Conservation (phyloP, 2,797 vertebrate species). For the Cottoperca gobio region DNA sequence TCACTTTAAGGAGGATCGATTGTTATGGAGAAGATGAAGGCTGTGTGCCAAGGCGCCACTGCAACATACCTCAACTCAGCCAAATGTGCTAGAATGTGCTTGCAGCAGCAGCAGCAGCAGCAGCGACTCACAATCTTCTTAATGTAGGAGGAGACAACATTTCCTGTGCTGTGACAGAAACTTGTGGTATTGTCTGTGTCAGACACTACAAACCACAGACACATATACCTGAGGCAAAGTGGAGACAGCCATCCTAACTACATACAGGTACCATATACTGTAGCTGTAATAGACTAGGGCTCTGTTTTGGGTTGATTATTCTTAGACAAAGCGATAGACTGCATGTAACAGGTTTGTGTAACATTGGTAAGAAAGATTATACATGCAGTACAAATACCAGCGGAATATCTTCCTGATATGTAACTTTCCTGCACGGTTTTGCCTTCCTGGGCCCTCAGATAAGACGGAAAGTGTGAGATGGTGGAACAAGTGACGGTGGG, state of each 20-base stretch:
- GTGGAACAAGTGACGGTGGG: not conserved
- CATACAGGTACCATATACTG: not conserved
- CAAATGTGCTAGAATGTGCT: slow-evolving; percentile 47
- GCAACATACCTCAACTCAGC: slow-evolving; percentile 34
- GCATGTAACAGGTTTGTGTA: not conserved
- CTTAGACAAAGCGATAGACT: not conserved
- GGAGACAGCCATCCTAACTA: not conserved
- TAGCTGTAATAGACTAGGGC: not conserved
- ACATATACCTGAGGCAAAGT: slow-evolving; percentile 22
- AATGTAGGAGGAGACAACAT: slow-evolving; percentile 65
- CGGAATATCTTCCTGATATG: not conserved
- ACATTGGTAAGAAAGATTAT: slow-evolving; percentile 8
- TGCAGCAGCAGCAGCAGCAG: slow-evolving; percentile 29
- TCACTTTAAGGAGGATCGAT: slow-evolving; percentile 53
- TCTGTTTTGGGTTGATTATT: not conserved
- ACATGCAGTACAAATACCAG: slow-evolving; percentile 1
- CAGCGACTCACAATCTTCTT: slow-evolving; percentile 3
- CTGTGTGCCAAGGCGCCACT: slow-evolving; percentile 44
- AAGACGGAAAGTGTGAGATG: not conserved
- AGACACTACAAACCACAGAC: slow-evolving; percentile 58
- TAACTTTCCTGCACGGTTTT: slow-evolving; percentile 2
- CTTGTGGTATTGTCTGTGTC: slow-evolving; percentile 33
- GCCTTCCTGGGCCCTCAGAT: not conserved
- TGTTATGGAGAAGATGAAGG: slow-evolving; percentile 11
- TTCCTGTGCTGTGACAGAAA: slow-evolving; percentile 66